phyloP scores from a whole-genome alignment of 2,113 vertebrate genomes.

The Ochotona princeps region DNA sequence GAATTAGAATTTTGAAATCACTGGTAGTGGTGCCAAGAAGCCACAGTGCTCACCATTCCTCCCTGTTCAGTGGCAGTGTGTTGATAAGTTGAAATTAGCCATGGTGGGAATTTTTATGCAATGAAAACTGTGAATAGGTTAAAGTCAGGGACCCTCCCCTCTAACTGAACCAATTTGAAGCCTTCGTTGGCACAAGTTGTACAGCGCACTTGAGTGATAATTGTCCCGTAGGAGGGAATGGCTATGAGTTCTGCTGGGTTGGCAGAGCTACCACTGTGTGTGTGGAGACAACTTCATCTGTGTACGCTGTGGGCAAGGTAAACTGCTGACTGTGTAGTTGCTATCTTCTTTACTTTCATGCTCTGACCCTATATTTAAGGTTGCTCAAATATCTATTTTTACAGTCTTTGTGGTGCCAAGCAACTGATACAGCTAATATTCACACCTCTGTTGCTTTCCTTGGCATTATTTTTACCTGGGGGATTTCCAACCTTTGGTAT shows the following conservation, averaged over 20 bases:
- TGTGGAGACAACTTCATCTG: not conserved
- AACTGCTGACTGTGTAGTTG: not conserved
- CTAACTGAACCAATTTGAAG: not conserved
- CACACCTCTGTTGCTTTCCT: not conserved
- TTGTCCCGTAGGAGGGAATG: not conserved
- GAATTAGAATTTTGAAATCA: not conserved
- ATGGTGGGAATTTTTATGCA: not conserved
- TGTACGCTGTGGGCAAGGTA: not conserved
- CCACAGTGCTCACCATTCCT: not conserved
- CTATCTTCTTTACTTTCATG: not conserved
- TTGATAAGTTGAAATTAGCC: not conserved
- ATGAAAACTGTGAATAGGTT: not conserved
- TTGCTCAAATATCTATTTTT: not conserved
- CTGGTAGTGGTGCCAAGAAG: not conserved
- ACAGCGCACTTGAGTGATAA: not conserved
- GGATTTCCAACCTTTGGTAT: conserved; percentile 4
- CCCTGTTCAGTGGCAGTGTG: not conserved
- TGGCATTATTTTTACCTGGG: conserved; percentile 28
- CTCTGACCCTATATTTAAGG: not conserved
- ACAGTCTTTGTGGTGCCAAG: not conserved
- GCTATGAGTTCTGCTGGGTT: not conserved
- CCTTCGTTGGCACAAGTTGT: not conserved
- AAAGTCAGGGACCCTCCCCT: not conserved
- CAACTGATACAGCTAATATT: not conserved
- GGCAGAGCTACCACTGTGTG: not conserved